Base-by-base conservation (phyloP, 1,140 invertebrate genomes). In the Anastatus disparis region DNA sequence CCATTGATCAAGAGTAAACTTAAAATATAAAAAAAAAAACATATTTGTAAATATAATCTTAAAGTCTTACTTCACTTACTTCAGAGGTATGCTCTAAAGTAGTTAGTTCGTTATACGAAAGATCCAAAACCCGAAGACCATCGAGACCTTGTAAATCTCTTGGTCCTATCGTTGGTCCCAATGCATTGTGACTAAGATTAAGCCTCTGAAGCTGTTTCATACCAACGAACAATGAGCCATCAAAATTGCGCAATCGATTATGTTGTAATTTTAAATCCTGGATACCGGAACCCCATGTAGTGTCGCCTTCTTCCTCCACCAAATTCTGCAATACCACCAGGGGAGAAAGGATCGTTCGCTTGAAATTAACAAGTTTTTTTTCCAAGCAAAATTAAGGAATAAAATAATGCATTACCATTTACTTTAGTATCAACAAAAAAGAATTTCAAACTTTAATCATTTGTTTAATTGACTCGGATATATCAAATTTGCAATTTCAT, bases 41-140 rank as follows among this genome's bases (percentile, higher is more conserved):
- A 10, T 35, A n/a, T 35, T 6, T 35, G 10, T 35, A 35, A 35
- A 35, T 35, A 35, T 35, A 35, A 35, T 35, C 4, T 35, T 35
- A 10, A 35, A n/a, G n/a, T n/a, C n/a, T n/a, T n/a, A n/a, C n/a
- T 9, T 17, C n/a, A 65, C 76, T 79, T 84, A 94, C 93, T 89
- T 93, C 92, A 66, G 93, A 93, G 35, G 91, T 92, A 84, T 93
- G 91, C 79, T 93, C 92, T 17, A 95, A 85, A 4, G 92, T 92
- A 15, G 88, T 89, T 12, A 95, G 85, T 55, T 90, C 87, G 81
- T 95, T 95, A 76, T 92, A 86, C 0, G 93, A 94, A 15, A 95
- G 85, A 80, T 95, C 93, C 7, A 95, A 84, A 17, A 92, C 82
- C 72, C 89, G 89, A 10, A 95, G 84, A 31, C 89, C 87, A 59